phyloP scores from a whole-genome alignment of 1,140 invertebrate species.

The Hydropsyche tenuis region DNA sequence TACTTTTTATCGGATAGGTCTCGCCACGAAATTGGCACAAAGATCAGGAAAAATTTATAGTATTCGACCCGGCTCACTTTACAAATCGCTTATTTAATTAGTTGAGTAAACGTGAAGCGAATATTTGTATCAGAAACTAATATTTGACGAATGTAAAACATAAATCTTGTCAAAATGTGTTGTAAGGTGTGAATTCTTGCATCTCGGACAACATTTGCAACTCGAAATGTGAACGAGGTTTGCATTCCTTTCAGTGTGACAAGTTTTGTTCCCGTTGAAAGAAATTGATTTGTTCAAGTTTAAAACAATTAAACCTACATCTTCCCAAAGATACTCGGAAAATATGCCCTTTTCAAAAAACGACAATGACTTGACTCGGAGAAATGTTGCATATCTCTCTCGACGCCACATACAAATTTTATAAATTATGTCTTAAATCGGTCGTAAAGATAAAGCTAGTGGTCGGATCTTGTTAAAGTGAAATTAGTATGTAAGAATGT shows the following conservation, averaged over 20 bases:
- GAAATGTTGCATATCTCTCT: no score
- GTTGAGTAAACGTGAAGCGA: background rate
- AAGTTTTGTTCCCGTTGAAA: slow-evolving; percentile 16
- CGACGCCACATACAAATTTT: no score
- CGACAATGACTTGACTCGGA: no score
- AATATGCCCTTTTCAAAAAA: no score
- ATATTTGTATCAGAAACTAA: slow-evolving; percentile 5
- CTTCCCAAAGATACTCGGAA: background rate
- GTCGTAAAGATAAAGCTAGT: no score
- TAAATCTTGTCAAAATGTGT: slow-evolving; percentile 14
- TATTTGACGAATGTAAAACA: slow-evolving; percentile 16
- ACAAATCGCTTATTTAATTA: no score
- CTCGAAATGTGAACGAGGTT: slow-evolving; percentile 16
- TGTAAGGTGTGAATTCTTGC: slow-evolving; percentile 13
- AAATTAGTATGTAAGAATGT: background rate
- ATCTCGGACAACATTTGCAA: background rate
- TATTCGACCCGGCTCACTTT: no score
- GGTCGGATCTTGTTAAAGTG: no score
- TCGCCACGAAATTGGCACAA: background rate
- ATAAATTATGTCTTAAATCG: no score
- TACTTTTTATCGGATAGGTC: background rate
- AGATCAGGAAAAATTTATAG: no score
- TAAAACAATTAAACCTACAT: background rate
- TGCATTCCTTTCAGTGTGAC: slow-evolving; percentile 13
- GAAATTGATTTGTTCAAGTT: background rate